These are phyloP conservation scores for Anadara kagoshimensis DNA, from an alignment of 1,140 invertebrate species.

Conservation along the genomic window DNA sequence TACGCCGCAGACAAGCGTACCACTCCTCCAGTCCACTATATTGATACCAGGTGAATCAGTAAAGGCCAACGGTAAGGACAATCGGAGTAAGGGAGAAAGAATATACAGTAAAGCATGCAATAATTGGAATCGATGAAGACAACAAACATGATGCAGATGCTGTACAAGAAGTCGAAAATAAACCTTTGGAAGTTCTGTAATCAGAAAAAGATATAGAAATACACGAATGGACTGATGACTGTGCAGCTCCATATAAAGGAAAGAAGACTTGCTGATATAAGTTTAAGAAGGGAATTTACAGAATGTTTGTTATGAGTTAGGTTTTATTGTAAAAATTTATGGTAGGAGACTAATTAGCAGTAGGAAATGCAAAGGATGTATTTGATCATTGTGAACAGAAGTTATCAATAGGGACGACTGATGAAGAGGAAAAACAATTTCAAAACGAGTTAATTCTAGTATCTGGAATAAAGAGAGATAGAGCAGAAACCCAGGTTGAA, in stretches of 20 bases:
- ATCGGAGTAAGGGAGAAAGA: too few relatives aligned
- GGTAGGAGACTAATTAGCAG: slow-evolving; percentile 33
- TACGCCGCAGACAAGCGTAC: too few relatives aligned
- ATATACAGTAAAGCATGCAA: slow-evolving; percentile 45
- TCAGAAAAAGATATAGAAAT: slow-evolving; percentile 16
- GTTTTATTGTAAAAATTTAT: slow-evolving; percentile 36
- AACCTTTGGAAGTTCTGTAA: slow-evolving; percentile 9
- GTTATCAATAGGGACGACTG: too few relatives aligned
- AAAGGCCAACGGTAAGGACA: too few relatives aligned
- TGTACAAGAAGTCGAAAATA: slow-evolving; percentile 31
- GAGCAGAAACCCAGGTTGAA: slow-evolving; percentile 5
- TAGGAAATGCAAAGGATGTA: slow-evolving; percentile 34
- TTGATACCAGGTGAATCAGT: too few relatives aligned
- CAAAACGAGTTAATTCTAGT: too few relatives aligned
- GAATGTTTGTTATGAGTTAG: slow-evolving; percentile 43
- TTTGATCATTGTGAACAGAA: slow-evolving; percentile 31
- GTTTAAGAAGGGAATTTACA: too few relatives aligned
- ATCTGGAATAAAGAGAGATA: slow-evolving; percentile 13
- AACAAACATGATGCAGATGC: slow-evolving; percentile 39
- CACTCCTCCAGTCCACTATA: too few relatives aligned
- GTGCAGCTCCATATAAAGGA: too few relatives aligned
- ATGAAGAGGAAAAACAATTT: too few relatives aligned
- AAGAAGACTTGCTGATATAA: too few relatives aligned
- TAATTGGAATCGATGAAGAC: slow-evolving; percentile 41
- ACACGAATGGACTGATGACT: slow-evolving; percentile 48